A percentile compares a stretch with the other conserved stretches of the same genome.
Conservation (phyloP, 2,113 vertebrate species). For the Danionella cerebrum region DNA sequence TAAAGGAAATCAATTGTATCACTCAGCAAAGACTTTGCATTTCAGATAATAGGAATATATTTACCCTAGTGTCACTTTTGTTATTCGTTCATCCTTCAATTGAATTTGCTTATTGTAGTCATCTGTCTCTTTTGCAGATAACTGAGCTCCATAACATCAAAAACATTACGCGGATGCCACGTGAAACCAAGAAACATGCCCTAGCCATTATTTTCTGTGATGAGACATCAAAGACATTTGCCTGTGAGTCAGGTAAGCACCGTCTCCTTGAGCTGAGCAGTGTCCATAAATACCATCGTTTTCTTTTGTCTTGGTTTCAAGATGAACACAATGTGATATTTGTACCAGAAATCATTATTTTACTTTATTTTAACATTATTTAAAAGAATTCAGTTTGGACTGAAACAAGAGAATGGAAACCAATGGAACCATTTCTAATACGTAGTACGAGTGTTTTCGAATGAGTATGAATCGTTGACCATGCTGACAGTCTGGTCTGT, state of each 20-base stretch:
- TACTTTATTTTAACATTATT: no score
- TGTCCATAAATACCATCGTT: slow-evolving; percentile 39
- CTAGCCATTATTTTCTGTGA: slow-evolving; percentile 98
- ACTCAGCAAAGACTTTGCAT: no score
- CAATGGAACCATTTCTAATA: no score
- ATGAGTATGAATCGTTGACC: no score
- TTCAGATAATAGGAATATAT: slow-evolving; percentile 19
- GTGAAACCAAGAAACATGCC: slow-evolving; percentile 96
- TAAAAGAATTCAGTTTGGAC: no score
- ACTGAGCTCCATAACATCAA: slow-evolving; percentile 97
- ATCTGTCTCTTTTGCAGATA: slow-evolving; percentile 71
- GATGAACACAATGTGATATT: slow-evolving; percentile 36
- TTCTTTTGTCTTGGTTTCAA: no score
- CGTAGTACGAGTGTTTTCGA: no score
- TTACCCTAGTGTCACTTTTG: slow-evolving; percentile 1
- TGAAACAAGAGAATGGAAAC: no score
- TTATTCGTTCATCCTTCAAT: slow-evolving; percentile 27
- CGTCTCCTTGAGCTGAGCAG: slow-evolving; percentile 6
- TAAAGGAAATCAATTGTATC: no score
- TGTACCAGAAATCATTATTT: slow-evolving; percentile 44
- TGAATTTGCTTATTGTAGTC: slow-evolving; percentile 50
- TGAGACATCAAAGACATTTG: slow-evolving; percentile 95
- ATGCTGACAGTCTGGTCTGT: no score
- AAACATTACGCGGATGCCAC: slow-evolving; percentile 94
- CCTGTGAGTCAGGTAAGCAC: slow-evolving; percentile 95